Percentiles rank a stretch among this genome's conserved stretches.
These are phyloP conservation scores for Tipula vernalis DNA, from an alignment of 2,888 invertebrate species.

Conservation along the genomic window DNA sequence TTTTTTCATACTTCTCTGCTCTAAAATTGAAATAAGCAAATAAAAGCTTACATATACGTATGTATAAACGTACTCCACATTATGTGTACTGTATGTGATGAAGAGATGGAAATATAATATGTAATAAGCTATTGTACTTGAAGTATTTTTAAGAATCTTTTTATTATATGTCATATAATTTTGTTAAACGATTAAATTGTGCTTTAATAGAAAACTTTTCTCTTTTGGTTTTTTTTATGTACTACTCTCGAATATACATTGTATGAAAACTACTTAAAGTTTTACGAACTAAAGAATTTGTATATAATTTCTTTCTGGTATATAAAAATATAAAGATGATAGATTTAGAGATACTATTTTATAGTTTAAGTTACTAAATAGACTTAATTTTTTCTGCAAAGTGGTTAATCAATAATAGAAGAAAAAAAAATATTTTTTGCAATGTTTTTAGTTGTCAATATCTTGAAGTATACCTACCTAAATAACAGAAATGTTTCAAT, in stretches of 20 bases:
- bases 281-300: not conserved
- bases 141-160: not conserved
- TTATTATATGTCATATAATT: not conserved
- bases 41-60: no score
- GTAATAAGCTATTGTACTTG: not conserved
- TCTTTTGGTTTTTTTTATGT: not conserved
- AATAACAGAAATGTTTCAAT: not conserved
- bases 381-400: not conserved
- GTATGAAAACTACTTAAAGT: not conserved
- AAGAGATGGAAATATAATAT: no score
- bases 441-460: not conserved
- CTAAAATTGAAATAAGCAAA: not conserved
- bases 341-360: not conserved
- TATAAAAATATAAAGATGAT: not conserved
- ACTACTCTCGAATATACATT: not conserved
- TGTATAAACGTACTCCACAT: not conserved
- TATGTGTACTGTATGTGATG: no score
- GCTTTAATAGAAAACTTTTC: not conserved
- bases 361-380: not conserved
- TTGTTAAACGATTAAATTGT: not conserved
- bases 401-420: not conserved
- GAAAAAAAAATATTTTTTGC: not conserved
- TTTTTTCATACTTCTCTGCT: not conserved
- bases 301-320: not conserved
- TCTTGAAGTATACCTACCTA: not conserved